phyloP scores from a whole-genome alignment of 2,113 vertebrate genomes.

The Sinocyclocheilus anophthalmus region DNA sequence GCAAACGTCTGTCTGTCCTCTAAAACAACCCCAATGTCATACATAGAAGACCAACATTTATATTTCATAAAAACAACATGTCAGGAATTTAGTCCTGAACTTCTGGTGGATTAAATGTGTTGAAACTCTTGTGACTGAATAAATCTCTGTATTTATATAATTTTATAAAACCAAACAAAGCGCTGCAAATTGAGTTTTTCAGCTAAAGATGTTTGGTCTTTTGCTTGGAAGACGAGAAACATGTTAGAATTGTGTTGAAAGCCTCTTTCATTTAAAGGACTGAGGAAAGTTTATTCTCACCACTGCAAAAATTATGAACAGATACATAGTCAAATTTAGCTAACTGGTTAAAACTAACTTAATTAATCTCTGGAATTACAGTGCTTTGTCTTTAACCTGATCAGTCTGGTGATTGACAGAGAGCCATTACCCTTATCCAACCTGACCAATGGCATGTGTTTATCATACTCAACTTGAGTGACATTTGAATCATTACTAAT shows the following conservation, averaged over 20 bases:
- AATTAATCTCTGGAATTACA: not conserved
- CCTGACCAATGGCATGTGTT: not conserved
- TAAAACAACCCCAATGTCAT: not conserved
- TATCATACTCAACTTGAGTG: not conserved
- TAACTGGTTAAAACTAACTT: not conserved
- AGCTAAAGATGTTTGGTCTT: not conserved
- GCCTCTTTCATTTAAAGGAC: not conserved
- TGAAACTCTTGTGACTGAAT: not conserved
- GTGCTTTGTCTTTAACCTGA: constrained; percentile 11
- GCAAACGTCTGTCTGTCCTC: not conserved
- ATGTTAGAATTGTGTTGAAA: not conserved
- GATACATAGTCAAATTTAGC: too few species aligned
- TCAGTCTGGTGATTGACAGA: constrained; percentile 1
- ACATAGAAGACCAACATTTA: not conserved
- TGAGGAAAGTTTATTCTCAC: not conserved
- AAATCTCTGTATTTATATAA: not conserved
- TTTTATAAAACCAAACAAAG: not conserved
- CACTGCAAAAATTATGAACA: not conserved
- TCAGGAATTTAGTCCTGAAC: not conserved
- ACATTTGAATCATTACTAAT: not conserved
- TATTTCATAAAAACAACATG: not conserved
- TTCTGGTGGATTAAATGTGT: not conserved
- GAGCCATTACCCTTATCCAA: not conserved
- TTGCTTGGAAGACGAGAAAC: not conserved
- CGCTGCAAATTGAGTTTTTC: not conserved